phyloP scores from a whole-genome alignment of 2,888 invertebrate genomes.

The Linyphia triangularis region DNA sequence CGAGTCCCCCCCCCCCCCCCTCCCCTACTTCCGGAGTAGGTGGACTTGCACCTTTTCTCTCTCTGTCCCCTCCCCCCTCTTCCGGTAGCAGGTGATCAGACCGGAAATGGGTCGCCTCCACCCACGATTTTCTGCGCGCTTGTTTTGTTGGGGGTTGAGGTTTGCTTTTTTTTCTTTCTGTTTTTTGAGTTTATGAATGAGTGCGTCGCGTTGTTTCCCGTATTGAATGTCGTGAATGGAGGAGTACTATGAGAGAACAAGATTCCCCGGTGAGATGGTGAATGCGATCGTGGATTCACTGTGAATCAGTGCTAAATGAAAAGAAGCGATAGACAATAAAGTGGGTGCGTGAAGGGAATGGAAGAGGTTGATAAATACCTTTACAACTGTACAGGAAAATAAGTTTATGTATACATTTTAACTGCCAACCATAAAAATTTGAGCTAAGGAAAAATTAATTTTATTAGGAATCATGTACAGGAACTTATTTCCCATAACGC shows the following conservation, averaged over 20 bases:
- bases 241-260: constrained; percentile 4
- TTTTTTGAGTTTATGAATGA: constrained; percentile 60
- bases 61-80: constrained; percentile 36
- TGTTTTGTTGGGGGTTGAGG: constrained; percentile 57
- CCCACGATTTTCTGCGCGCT: constrained; percentile 44
- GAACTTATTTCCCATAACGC: too few species aligned
- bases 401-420: too few species aligned
- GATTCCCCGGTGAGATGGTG: neutral
- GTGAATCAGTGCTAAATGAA: too few species aligned
- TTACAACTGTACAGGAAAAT: too few species aligned
- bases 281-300: too few species aligned
- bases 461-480: too few species aligned
- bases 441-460: too few species aligned
- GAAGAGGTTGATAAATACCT: too few species aligned
- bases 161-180: constrained; percentile 12
- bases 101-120: constrained; percentile 47
- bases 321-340: too few species aligned
- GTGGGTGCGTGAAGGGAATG: too few species aligned
- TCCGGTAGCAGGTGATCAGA: constrained; percentile 71
- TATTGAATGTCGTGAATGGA: constrained; percentile 52
- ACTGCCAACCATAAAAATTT: too few species aligned
- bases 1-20: neutral
- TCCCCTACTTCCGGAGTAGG: constrained; percentile 66
- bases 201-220: constrained; percentile 28
- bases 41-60: constrained; percentile 70